These are phyloP conservation scores for Coenonympha arcania DNA, from an alignment of 2,888 invertebrate species.

Conservation along the genomic window DNA sequence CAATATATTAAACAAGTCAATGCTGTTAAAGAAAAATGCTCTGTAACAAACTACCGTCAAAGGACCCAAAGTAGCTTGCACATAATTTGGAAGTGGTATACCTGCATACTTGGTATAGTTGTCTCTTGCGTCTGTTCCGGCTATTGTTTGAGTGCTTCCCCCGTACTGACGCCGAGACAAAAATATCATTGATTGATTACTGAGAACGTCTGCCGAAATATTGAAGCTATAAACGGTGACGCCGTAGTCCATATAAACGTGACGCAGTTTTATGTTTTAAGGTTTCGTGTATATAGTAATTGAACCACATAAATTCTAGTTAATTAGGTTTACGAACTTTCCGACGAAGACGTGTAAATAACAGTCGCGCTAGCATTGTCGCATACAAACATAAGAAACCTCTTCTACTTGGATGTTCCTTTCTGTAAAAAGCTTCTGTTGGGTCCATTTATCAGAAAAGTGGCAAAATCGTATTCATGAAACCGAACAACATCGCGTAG, in stretches of 20 bases:
- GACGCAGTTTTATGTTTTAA: neutral
- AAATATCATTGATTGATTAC: conserved; percentile 23
- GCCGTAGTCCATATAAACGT: neutral
- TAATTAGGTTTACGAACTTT: neutral
- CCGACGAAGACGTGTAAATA: neutral
- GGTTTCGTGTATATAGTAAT: neutral
- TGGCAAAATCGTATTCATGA: no score
- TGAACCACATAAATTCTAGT: neutral
- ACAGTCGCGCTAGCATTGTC: neutral
- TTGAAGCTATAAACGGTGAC: conserved; percentile 1
- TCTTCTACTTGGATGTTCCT: no score
- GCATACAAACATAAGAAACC: no score
- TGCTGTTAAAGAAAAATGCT: conserved; percentile 4
- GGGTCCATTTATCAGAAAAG: no score
- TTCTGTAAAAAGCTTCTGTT: no score
- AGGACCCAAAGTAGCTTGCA: conserved; percentile 9
- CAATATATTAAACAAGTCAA: conserved; percentile 3
- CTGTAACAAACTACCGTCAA: neutral
- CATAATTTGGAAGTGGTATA: conserved; percentile 3
- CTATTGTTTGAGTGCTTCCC: conserved; percentile 22
- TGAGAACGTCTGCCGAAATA: conserved; percentile 19
- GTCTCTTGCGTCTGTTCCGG: conserved; percentile 21
- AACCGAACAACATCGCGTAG: no score
- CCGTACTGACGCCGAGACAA: conserved; percentile 13
- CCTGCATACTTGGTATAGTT: conserved; percentile 5